phyloP scores from a whole-genome alignment of 2,888 invertebrate genomes.

The Caenorhabditis zanzibari region DNA sequence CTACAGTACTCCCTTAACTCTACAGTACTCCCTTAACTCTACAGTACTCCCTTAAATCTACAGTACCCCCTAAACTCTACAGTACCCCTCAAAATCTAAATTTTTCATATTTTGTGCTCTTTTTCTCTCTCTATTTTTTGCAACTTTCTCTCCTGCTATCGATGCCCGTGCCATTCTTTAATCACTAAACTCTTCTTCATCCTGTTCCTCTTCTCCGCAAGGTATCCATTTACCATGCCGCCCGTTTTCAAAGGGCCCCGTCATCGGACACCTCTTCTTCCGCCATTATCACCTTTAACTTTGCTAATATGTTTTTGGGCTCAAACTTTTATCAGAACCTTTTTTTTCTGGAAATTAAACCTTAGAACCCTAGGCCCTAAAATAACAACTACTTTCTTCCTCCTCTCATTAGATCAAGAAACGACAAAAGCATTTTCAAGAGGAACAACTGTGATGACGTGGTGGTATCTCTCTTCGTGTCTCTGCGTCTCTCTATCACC shows the following conservation, averaged over 20 bases:
- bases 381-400: background rate
- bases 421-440: conserved; percentile 23
- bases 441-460: conserved; percentile 52
- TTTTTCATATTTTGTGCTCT: background rate
- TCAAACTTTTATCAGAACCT: too few relatives aligned
- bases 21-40: too few relatives aligned
- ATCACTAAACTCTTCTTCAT: conserved; percentile 7
- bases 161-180: conserved; percentile 19
- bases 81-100: too few relatives aligned
- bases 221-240: conserved; percentile 37
- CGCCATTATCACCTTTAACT: conserved; percentile 25
- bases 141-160: background rate
- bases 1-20: too few relatives aligned
- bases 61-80: too few relatives aligned
- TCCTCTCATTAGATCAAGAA: conserved; percentile 30
- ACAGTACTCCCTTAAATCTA: too few relatives aligned
- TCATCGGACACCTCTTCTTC: conserved; percentile 36
- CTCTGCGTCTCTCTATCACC: conserved; percentile 21
- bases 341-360: background rate
- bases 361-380: background rate
- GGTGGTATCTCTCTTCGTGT: background rate
- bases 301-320: background rate
- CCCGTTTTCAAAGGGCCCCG: conserved; percentile 20
- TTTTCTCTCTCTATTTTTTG: background rate
- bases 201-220: background rate